These are phyloP conservation scores for Rhamnusium bicolor DNA, from an alignment of 2,888 invertebrate genomes.

Conservation along the genomic window DNA sequence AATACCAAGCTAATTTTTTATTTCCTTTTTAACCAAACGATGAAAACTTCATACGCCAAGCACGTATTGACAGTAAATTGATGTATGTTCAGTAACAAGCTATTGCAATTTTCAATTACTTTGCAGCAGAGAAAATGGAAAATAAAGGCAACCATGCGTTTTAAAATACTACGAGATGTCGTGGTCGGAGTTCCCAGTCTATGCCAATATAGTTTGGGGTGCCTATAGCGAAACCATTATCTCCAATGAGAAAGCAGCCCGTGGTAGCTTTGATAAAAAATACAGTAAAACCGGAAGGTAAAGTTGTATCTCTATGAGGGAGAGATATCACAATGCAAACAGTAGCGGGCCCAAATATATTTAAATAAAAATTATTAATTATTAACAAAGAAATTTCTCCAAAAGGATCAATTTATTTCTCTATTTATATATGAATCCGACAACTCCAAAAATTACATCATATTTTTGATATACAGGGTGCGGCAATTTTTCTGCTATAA, in stretches of 20 bases:
- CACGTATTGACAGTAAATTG: conserved; percentile 3
- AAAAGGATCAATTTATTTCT: no score
- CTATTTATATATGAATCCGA: no score
- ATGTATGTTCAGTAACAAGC: conserved; percentile 7
- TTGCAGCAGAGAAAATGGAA: conserved; percentile 10
- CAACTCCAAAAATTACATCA: no score
- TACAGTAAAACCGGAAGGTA: neutral
- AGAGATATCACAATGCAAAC: neutral
- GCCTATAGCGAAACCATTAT: neutral
- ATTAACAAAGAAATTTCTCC: no score
- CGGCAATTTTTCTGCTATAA: no score
- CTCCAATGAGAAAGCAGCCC: conserved; percentile 1
- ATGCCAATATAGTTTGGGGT: neutral
- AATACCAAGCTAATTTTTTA: neutral
- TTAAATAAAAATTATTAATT: no score
- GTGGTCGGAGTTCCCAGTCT: neutral
- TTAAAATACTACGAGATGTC: neutral
- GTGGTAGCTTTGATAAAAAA: conserved; percentile 17
- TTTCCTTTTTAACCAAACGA: neutral
- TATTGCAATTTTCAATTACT: conserved; percentile 24
- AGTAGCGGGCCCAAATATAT: neutral
- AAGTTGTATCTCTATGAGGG: neutral
- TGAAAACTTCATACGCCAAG: neutral
- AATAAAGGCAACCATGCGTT: conserved; percentile 19
- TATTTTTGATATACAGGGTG: no score